A percentile compares a stretch with the other conserved stretches of the same genome.
These are phyloP conservation scores for Neopipo cinnamomea DNA, from an alignment of 2,113 vertebrate species.

Conservation along the genomic window DNA sequence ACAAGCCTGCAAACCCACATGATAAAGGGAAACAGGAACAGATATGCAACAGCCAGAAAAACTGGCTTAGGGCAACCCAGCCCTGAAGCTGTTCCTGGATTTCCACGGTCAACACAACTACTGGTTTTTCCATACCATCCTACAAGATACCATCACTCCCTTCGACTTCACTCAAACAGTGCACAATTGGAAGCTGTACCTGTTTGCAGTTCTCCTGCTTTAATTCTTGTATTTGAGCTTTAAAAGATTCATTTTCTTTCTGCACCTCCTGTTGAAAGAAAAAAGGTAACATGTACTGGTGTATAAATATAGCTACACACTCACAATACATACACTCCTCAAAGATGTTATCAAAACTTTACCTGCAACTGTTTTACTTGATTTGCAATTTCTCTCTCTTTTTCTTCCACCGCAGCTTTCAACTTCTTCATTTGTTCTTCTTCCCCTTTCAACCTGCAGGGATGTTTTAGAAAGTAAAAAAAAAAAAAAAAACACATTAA, in stretches of 20 bases:
- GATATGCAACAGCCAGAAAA: neutral
- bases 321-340: neutral
- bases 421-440: conserved; percentile 82
- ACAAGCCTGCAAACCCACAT: neutral
- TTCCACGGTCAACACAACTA: neutral
- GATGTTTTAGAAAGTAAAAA: neutral
- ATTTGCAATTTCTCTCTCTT: conserved; percentile 74
- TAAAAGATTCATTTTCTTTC: conserved; percentile 74
- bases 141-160: neutral
- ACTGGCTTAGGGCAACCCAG: neutral
- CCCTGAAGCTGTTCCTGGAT: neutral
- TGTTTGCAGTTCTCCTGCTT: conserved; percentile 72
- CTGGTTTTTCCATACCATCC: neutral
- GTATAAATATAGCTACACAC: accelerated
- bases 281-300: neutral
- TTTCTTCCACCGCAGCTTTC: conserved; percentile 76
- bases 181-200: conserved; percentile 32
- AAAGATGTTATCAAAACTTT: neutral
- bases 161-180: neutral
- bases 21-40: neutral
- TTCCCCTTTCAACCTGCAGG: conserved; percentile 79
- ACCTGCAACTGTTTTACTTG: conserved; percentile 84
- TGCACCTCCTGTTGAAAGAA: conserved; percentile 69
- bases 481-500: neutral
- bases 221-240: conserved; percentile 72